Evolutionary conservation across 2,888 invertebrate species (phyloP).

Genomic region (Cylloceria caligata): DNA sequence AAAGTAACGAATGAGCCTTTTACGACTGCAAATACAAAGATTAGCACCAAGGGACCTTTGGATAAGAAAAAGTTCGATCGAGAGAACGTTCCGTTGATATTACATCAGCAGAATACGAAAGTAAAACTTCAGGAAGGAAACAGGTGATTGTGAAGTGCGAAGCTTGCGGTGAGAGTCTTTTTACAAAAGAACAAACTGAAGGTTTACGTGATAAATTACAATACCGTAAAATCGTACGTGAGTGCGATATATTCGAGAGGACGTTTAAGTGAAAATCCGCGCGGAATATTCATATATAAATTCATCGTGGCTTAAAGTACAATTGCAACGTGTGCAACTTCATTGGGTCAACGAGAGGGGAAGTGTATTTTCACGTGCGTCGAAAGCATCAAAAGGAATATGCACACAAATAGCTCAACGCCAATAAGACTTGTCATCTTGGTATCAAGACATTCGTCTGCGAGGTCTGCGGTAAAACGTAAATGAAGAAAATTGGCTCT

Average conservation of each 20-base stretch:
- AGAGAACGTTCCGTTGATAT: not conserved
- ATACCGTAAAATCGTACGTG: slow-evolving; percentile 45
- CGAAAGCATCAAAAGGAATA: slow-evolving; percentile 60
- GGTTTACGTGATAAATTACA: slow-evolving; percentile 53
- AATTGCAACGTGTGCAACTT: slow-evolving; percentile 61
- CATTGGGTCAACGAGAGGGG: slow-evolving; percentile 51
- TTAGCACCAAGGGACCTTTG: not conserved
- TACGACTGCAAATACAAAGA: not conserved
- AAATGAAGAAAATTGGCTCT: slow-evolving; percentile 51
- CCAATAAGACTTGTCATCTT: slow-evolving; percentile 64
- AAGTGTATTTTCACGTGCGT: slow-evolving; percentile 66
- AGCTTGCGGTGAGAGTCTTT: slow-evolving; percentile 75
- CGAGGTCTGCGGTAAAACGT: slow-evolving; percentile 71
- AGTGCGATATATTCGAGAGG: slow-evolving; percentile 64
- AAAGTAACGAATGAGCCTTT: not conserved
- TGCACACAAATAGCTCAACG: slow-evolving; percentile 65
- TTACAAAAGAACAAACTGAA: slow-evolving; percentile 4
- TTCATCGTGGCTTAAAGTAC: slow-evolving; percentile 68
- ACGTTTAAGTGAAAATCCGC: slow-evolving; percentile 68
- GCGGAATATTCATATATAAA: slow-evolving; percentile 66
- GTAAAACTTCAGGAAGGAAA: not conserved
- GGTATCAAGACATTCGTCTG: slow-evolving; percentile 65
- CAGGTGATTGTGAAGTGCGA: slow-evolving; percentile 37
- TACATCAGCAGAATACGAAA: not conserved
- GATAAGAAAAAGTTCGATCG: not conserved